Evolutionary conservation across 2,888 invertebrate genomes (phyloP).

Genomic region (Ecdyonurus torrentis): DNA sequence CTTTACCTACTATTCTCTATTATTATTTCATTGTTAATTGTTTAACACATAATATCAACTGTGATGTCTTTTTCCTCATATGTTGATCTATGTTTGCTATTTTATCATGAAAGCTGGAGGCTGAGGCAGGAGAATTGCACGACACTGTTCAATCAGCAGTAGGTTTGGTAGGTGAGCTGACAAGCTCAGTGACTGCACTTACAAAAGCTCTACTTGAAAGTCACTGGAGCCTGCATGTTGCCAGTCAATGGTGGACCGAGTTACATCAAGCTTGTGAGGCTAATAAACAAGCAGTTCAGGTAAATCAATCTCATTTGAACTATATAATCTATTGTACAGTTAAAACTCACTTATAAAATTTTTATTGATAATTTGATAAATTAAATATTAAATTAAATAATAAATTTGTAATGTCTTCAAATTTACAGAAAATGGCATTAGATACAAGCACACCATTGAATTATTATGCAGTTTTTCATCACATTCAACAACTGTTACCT

Average conservation of each 20-base stretch:
- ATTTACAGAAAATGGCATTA: constrained; percentile 40
- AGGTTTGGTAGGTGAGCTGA: constrained; percentile 72
- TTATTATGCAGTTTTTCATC: constrained; percentile 83
- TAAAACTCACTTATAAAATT: not conserved
- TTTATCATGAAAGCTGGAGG: constrained; percentile 46
- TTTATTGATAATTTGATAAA: constrained; percentile 1
- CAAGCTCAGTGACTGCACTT: constrained; percentile 50
- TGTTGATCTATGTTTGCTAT: constrained; percentile 1
- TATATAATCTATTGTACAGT: constrained; percentile 4
- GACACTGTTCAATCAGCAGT: constrained; percentile 69
- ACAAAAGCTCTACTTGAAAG: constrained; percentile 35
- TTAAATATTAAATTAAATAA: not conserved
- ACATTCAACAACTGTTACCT: constrained; percentile 58
- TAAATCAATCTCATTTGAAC: constrained; percentile 21
- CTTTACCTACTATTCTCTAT: too few relatives aligned
- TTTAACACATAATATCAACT: too few relatives aligned
- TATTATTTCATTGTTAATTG: too few relatives aligned
- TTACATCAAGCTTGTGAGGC: constrained; percentile 50
- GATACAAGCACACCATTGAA: constrained; percentile 66
- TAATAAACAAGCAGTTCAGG: constrained; percentile 52
- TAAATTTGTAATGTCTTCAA: not conserved
- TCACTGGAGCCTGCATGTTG: constrained; percentile 36
- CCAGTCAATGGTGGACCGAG: constrained; percentile 59
- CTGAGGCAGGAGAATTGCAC: constrained; percentile 79
- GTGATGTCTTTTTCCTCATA: too few relatives aligned